Evolutionary conservation across 92 coral and sea anemone species (phyloP).

Genomic region (Meandrina meandrites): DNA sequence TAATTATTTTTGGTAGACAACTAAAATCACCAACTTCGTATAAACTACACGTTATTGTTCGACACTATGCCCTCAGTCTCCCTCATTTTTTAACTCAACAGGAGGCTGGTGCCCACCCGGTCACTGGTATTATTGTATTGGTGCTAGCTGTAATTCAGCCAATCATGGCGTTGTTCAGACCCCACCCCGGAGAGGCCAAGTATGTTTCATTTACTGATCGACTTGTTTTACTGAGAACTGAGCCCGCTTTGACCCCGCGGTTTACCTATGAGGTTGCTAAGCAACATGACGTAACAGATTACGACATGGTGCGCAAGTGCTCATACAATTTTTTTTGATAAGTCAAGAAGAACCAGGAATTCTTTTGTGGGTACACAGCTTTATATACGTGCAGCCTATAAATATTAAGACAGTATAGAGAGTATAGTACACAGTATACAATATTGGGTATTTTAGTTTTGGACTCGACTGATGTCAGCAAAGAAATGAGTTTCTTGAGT

Average conservation of each 20-base stretch:
- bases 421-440: no score
- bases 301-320: not conserved
- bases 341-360: not conserved
- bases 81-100: constrained; percentile 12
- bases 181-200: constrained; percentile 77
- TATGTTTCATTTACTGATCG: constrained; percentile 33
- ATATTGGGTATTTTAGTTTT: no score
- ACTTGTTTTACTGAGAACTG: not conserved
- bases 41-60: not conserved
- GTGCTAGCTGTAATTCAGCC: constrained; percentile 72
- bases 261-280: not conserved
- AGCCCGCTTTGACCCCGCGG: not conserved
- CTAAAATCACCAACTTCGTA: not conserved
- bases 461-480: no score
- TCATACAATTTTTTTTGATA: not conserved
- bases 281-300: not conserved
- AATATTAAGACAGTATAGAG: no score
- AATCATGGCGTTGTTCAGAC: constrained; percentile 78
- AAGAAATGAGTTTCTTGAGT: not conserved
- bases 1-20: not conserved
- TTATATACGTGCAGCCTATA: no score
- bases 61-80: not conserved
- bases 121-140: constrained; percentile 67
- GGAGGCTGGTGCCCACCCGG: constrained; percentile 69
- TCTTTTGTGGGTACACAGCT: not conserved